A percentile compares a stretch with the other conserved stretches of the same genome.
Evolutionary conservation across 2,113 vertebrate genomes (phyloP).

Genomic region (Pterocles orientalis): DNA sequence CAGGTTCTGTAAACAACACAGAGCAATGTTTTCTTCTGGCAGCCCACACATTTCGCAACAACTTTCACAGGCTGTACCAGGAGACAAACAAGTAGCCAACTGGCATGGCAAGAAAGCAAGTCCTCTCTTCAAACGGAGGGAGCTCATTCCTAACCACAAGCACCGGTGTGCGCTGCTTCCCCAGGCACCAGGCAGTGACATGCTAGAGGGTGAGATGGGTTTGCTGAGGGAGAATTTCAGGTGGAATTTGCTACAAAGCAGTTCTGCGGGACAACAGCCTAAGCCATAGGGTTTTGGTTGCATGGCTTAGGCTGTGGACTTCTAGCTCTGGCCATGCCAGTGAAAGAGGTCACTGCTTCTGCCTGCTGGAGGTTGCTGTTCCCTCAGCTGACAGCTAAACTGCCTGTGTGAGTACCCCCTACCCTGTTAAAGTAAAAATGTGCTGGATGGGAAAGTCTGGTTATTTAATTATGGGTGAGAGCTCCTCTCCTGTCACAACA

Average conservation of each 20-base stretch:
- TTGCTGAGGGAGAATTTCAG: background rate
- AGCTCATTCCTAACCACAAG: background rate
- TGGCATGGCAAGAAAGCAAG: background rate
- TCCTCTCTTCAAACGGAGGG: background rate
- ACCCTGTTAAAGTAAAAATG: background rate
- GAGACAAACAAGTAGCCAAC: background rate
- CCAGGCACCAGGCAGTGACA: background rate
- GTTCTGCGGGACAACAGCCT: background rate
- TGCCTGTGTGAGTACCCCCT: fast-evolving
- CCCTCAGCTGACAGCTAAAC: background rate
- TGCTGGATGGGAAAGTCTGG: background rate
- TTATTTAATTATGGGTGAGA: background rate
- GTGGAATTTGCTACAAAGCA: background rate
- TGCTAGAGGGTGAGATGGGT: background rate
- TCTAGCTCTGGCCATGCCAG: background rate
- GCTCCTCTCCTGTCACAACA: background rate
- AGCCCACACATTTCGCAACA: slow-evolving; percentile 23
- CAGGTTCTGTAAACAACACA: slow-evolving; percentile 26
- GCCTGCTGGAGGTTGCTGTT: background rate
- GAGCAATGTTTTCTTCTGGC: slow-evolving; percentile 19
- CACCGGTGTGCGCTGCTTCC: background rate
- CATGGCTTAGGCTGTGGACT: background rate
- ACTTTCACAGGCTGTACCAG: background rate
- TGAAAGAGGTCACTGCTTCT: background rate
- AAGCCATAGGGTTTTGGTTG: too few species aligned